These are phyloP conservation scores for Scarus forsteni DNA, from an alignment of 2,797 vertebrate species.

Conservation along the genomic window DNA sequence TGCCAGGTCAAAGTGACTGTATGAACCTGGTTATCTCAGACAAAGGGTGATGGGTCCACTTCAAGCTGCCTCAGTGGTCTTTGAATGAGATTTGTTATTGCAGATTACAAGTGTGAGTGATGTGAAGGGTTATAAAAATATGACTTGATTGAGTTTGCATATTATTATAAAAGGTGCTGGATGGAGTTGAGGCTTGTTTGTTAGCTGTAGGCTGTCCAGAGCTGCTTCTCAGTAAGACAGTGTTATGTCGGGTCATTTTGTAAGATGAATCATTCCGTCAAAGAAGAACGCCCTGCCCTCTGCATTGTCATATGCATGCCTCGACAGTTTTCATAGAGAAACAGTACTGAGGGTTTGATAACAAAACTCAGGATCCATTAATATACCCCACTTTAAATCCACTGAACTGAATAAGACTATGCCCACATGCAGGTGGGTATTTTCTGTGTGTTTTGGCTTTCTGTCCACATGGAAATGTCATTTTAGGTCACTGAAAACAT, in stretches of 20 bases:
- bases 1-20: no score
- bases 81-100: no score
- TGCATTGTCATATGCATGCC: background rate
- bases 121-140: background rate
- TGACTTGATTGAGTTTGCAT: constrained; percentile 5
- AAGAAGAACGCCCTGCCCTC: background rate
- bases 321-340: background rate
- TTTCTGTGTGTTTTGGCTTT: no score
- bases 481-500: no score
- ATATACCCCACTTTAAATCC: no score
- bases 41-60: no score
- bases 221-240: background rate
- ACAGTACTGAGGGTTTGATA: background rate
- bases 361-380: no score
- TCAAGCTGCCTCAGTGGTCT: no score
- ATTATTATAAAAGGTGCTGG: constrained; percentile 1
- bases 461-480: no score
- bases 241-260: background rate
- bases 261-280: background rate
- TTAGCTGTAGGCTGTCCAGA: background rate
- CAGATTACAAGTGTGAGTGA: background rate
- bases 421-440: no score
- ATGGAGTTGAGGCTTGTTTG: constrained; percentile 1
- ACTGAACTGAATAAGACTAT: no score
- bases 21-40: no score